These are phyloP conservation scores for Drosophila equinoxialis DNA, from an alignment of 1,140 invertebrate species.

Conservation along the genomic window DNA sequence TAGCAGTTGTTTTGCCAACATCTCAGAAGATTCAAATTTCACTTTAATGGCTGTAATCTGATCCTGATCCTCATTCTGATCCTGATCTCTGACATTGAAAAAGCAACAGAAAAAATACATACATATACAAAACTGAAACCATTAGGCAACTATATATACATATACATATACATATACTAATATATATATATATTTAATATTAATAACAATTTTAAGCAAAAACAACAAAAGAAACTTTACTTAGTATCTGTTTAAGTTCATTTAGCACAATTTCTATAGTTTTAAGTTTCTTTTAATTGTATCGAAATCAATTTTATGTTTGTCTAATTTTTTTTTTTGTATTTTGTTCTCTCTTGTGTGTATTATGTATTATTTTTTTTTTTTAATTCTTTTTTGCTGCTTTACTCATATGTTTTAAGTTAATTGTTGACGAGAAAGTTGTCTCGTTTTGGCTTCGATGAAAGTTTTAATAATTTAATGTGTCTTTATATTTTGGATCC, in stretches of 20 bases:
- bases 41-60: no score
- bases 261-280: slow-evolving; percentile 63
- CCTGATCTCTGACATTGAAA: not conserved
- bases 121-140: not conserved
- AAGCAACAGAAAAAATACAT: not conserved
- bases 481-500: not conserved
- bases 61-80: not conserved
- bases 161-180: not conserved
- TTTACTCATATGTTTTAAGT: slow-evolving; percentile 19
- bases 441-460: not conserved
- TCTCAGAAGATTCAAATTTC: no score
- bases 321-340: not conserved
- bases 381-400: not conserved
- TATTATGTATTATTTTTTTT: not conserved
- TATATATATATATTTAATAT: slow-evolving; percentile 1
- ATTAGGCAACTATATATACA: slow-evolving; percentile 6
- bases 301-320: not conserved
- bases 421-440: not conserved
- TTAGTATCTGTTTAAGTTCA: slow-evolving; percentile 45
- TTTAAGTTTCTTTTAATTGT: not conserved
- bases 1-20: no score
- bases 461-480: not conserved
- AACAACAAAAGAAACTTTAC: slow-evolving; percentile 21
- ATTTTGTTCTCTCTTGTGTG: not conserved
- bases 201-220: slow-evolving; percentile 18